Conservation (phyloP, 2,113 vertebrate genomes). For the Neolamprologus variostigma region DNA sequence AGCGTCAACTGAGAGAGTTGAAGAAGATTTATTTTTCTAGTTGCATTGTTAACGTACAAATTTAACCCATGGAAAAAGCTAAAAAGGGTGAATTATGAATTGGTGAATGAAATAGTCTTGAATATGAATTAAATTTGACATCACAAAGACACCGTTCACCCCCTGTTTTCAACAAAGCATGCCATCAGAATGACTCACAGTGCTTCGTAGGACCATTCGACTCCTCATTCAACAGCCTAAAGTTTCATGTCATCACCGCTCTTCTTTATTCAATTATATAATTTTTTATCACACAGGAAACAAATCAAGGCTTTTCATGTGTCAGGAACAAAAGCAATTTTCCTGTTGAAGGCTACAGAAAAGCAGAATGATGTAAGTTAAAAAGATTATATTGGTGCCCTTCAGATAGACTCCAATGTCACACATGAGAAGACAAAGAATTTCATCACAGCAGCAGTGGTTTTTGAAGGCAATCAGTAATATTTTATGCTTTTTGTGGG, state of each 20-base stretch:
- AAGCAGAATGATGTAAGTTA: slow-evolving; percentile 15
- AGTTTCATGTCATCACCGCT: slow-evolving; percentile 10
- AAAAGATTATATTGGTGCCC: slow-evolving; percentile 44
- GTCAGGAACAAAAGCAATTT: slow-evolving; percentile 40
- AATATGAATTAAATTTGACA: neutral
- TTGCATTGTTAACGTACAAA: neutral
- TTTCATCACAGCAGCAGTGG: slow-evolving; percentile 11
- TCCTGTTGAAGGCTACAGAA: slow-evolving; percentile 40
- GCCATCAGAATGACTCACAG: neutral
- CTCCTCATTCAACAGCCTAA: neutral
- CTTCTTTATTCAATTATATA: slow-evolving; percentile 29
- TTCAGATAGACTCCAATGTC: slow-evolving; percentile 52
- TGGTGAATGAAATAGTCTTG: neutral
- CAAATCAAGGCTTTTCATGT: slow-evolving; percentile 34
- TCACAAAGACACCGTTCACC: slow-evolving; percentile 4
- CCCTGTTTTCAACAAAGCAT: neutral
- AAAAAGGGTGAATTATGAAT: neutral
- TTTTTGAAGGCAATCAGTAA: slow-evolving; percentile 42
- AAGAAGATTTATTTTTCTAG: neutral
- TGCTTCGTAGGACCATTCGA: neutral
- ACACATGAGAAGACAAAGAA: slow-evolving; percentile 46
- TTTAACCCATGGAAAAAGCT: neutral
- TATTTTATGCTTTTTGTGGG: slow-evolving; percentile 38
- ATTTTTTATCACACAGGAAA: slow-evolving; percentile 43
- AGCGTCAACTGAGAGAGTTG: neutral